phyloP scores from a whole-genome alignment of 2,888 invertebrate genomes.

The Diabrotica balteata region DNA sequence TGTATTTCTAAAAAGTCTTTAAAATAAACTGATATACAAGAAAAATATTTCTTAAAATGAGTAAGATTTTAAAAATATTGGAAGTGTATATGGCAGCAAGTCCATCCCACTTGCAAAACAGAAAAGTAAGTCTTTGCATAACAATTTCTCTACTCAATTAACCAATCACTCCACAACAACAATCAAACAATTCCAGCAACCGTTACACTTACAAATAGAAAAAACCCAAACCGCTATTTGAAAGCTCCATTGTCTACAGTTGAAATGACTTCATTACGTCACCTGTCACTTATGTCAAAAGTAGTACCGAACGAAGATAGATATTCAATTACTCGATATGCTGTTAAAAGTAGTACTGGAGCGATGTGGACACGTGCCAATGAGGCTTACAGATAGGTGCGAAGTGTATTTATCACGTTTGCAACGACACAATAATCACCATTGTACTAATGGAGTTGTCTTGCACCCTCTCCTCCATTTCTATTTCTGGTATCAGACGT shows the following conservation, averaged over 20 bases:
- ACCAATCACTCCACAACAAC: neutral
- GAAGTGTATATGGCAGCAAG: too few relatives aligned
- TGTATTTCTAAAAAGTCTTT: too few relatives aligned
- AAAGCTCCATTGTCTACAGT: conserved; percentile 13
- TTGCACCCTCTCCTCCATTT: conserved; percentile 42
- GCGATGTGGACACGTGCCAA: conserved; percentile 32
- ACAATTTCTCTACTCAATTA: neutral
- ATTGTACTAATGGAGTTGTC: conserved; percentile 49
- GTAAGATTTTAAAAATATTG: too few relatives aligned
- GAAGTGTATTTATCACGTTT: conserved; percentile 33
- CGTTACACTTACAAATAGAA: neutral
- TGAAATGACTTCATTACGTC: conserved; percentile 15
- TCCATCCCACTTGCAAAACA: too few relatives aligned
- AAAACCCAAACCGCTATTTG: neutral
- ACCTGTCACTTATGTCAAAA: conserved; percentile 18
- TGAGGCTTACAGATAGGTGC: conserved; percentile 17
- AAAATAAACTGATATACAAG: too few relatives aligned
- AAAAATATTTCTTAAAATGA: too few relatives aligned
- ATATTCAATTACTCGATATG: conserved; percentile 12
- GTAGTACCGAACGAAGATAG: conserved; percentile 1
- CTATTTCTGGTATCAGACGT: conserved; percentile 38
- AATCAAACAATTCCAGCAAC: neutral
- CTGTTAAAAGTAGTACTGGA: conserved; percentile 11
- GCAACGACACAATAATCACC: conserved; percentile 38
- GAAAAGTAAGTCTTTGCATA: too few relatives aligned